phyloP scores from a whole-genome alignment of 2,888 invertebrate genomes.

The Eristalis pertinax region DNA sequence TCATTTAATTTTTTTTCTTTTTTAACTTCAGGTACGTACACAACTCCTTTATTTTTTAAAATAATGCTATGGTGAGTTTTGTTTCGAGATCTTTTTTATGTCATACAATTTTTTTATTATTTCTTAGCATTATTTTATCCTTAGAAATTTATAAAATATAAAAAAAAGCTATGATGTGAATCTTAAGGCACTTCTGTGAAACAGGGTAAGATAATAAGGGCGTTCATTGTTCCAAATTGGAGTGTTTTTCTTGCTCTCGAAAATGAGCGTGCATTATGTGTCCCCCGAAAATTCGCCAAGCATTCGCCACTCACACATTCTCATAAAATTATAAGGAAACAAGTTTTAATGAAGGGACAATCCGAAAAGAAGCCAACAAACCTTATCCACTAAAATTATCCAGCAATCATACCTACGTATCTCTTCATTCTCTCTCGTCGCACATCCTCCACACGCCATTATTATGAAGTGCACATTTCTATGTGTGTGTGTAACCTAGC shows the following conservation, averaged over 20 bases:
- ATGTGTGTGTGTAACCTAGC: conserved; percentile 13
- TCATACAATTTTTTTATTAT: conserved; percentile 3
- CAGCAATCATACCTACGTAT: background rate
- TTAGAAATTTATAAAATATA: conserved; percentile 36
- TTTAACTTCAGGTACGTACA: conserved; percentile 48
- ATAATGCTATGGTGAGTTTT: conserved; percentile 6
- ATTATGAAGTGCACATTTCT: conserved; percentile 6
- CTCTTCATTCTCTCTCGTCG: background rate
- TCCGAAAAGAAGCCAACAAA: conserved; percentile 8
- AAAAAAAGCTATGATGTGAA: conserved; percentile 29
- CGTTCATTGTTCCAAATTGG: conserved; percentile 37
- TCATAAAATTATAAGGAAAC: background rate
- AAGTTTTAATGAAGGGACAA: background rate
- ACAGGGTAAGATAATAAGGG: conserved; percentile 19
- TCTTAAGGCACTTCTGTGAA: background rate
- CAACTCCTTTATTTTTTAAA: conserved; percentile 9
- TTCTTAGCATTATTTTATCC: background rate
- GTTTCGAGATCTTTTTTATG: background rate
- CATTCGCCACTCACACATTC: background rate
- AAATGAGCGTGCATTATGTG: conserved; percentile 28
- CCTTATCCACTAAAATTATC: conserved; percentile 20
- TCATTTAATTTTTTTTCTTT: background rate
- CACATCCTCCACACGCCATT: background rate
- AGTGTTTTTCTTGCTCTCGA: conserved; percentile 6
- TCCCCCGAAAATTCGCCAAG: background rate